A percentile compares a stretch with the other conserved stretches of the same genome.
These are phyloP conservation scores for Alexandromys oeconomus DNA, from an alignment of 2,797 vertebrate genomes.

Conservation along the genomic window DNA sequence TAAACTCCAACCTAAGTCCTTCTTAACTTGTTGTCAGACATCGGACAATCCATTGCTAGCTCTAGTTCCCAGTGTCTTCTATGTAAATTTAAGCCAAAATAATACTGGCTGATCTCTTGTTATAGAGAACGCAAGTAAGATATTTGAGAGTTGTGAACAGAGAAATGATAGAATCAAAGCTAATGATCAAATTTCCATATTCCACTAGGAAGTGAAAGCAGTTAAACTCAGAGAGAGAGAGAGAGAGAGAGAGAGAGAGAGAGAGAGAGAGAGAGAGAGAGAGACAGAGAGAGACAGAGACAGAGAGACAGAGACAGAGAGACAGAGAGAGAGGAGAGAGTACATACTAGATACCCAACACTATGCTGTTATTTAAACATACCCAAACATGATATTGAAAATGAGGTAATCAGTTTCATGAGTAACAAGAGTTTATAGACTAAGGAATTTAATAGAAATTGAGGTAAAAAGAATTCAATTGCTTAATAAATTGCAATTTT, in stretches of 20 bases:
- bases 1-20: background rate
- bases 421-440: background rate
- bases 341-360: background rate
- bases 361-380: background rate
- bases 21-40: background rate
- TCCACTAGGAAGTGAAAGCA: slow-evolving; percentile 27
- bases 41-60: background rate
- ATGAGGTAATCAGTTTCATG: background rate
- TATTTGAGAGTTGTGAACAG: background rate
- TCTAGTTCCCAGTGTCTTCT: background rate
- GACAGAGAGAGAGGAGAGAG: too few relatives aligned
- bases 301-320: too few relatives aligned
- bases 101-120: background rate
- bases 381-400: background rate
- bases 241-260: too few relatives aligned
- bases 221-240: background rate
- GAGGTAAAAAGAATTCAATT: background rate
- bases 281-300: too few relatives aligned
- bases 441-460: background rate
- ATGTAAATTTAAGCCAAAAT: background rate
- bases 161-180: background rate
- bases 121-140: background rate
- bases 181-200: background rate
- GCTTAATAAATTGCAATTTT: background rate
- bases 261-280: too few relatives aligned